A percentile compares a stretch with the other conserved stretches of the same genome.
Conservation (phyloP, 2,888 invertebrate species). For the Cephus pygmeus region DNA sequence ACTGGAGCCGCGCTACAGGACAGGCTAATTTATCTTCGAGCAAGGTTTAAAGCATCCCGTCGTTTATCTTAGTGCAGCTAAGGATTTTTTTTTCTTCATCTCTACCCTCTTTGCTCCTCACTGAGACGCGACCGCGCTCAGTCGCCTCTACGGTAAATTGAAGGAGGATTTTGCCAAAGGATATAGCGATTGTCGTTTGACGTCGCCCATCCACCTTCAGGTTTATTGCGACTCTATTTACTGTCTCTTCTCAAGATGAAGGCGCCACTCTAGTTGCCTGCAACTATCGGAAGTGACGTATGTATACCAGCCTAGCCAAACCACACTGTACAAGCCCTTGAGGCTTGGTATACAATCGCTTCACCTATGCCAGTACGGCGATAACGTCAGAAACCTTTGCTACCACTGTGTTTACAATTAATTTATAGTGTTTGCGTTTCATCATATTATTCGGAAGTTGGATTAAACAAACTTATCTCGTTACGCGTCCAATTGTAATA, state of each 20-base stretch:
- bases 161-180: background rate
- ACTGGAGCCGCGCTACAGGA: conserved; percentile 2
- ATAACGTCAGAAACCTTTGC: too few relatives aligned
- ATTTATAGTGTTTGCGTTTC: background rate
- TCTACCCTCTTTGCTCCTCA: conserved; percentile 15
- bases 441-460: background rate
- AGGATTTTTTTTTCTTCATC: conserved; percentile 24
- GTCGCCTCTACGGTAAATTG: background rate
- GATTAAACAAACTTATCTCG: background rate
- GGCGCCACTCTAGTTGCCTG: background rate
- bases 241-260: background rate
- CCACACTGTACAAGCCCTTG: background rate
- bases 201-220: background rate
- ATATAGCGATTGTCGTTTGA: background rate
- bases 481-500: background rate
- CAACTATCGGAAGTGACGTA: background rate
- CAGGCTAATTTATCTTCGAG: conserved; percentile 49
- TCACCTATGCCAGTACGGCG: background rate
- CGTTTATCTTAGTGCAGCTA: conserved; percentile 47
- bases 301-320: background rate
- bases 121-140: background rate
- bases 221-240: background rate
- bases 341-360: background rate
- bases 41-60: conserved; percentile 44
- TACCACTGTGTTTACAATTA: background rate